Evolutionary conservation across 92 coral and sea anemone genomes (phyloP), one percentile per base, ranked within the genome.

Genomic region (Isaurus tuberculatus): DNA sequence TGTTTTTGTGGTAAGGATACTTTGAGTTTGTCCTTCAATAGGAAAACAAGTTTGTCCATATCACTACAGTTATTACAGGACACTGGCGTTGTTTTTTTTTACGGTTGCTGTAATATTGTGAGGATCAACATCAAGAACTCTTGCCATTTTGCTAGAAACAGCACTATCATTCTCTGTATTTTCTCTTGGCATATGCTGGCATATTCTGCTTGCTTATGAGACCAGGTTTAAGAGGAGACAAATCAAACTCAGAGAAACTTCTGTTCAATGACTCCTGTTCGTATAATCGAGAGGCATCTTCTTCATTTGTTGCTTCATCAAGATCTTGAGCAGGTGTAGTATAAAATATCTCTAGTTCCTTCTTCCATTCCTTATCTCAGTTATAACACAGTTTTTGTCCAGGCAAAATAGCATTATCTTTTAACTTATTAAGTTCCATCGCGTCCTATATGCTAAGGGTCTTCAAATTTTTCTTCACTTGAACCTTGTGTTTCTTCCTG

Each of bases 381-480:
- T 30, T 65, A 65, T 65, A 65, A 27, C 70, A 65, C n/a, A 60
- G 70, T 28, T 65, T 65, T 65, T 65, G 70, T 28, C 70, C 0
- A 29, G 70, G 70, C 42, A 65, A 65, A 65, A 65, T 5, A 65
- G 70, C 15, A 28, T 2, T 65, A 65, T 65, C 40, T 28, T 65
- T 65, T 11, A 65, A 65, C 37, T 22, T 60, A 23, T 65, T 65
- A 65, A 65, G 70, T 27, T 61, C 67, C 42, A 65, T 29, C 3
- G 70, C 22, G n/a, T 65, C 70, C 36, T 65, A 6, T 65, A 65
- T 65, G 70, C 70, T 65, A 65, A 65, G 37, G 36, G 70, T 65
- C 40, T 65, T 61, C 67, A 61, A 61, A 61, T 61, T 61, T 61
- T 61, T 61, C 31, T 20, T 61, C 67, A 61, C 14, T 23, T 61